Percentiles rank a stretch among this genome's conserved stretches.
phyloP scores from a whole-genome alignment of 2,797 vertebrate species.

The Alauda arvensis region DNA sequence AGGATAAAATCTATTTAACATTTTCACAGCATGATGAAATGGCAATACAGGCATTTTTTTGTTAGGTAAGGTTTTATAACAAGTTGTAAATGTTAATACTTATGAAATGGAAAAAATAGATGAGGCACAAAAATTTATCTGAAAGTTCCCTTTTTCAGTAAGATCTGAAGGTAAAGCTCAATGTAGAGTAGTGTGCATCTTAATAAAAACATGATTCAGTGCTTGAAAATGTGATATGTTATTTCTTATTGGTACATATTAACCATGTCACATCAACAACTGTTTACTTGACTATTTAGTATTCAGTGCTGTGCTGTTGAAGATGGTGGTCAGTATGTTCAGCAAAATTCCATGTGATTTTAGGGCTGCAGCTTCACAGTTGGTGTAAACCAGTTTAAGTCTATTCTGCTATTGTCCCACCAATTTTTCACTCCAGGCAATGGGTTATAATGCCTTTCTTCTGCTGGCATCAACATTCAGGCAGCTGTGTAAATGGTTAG shows the following conservation, averaged over 20 bases:
- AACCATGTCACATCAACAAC: not conserved
- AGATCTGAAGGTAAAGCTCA: not conserved
- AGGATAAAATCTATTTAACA: not conserved
- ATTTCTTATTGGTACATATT: not conserved
- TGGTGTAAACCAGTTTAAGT: not conserved
- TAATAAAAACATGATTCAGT: not conserved
- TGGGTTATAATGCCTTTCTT: conserved; percentile 18
- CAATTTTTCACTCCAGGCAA: not conserved
- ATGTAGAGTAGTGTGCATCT: not conserved
- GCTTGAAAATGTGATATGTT: not conserved
- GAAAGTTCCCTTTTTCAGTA: not conserved
- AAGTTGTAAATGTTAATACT: not conserved
- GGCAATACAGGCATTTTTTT: not conserved
- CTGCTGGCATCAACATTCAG: not conserved
- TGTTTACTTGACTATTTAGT: not conserved
- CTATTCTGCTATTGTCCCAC: conserved; percentile 26
- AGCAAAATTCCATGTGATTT: not conserved
- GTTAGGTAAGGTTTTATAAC: not conserved
- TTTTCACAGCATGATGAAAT: not conserved
- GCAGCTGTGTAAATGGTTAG: conserved; percentile 16
- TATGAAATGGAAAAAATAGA: not conserved
- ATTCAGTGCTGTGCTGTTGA: not conserved
- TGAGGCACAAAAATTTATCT: not conserved
- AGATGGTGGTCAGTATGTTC: not conserved
- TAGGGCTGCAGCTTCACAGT: conserved; percentile 5